Evolutionary conservation across 37 sponge, comb jelly and placozoan species (phyloP), one percentile per base, ranked within the genome.

Genomic region (Cladorhizidae sp.): DNA sequence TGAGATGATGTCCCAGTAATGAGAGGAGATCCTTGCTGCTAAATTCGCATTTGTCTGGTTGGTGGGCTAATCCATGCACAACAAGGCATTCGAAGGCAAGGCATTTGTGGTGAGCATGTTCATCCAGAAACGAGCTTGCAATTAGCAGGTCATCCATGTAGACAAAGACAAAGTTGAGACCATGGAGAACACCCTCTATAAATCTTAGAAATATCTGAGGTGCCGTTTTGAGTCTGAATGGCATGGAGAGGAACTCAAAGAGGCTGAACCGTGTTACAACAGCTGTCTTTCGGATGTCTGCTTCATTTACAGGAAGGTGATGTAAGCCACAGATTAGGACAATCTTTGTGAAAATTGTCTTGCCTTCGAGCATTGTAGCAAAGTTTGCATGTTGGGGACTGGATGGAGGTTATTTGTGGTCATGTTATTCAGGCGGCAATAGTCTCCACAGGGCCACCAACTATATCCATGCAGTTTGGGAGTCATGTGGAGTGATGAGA

Each of bases 361-460:
- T n/a, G n/a, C n/a, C n/a, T n/a, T n/a, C n/a, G n/a, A n/a, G n/a
- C n/a, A 26, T 8, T 11, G 62, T 17, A 75, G 43, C 55, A 22
- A 82, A 88, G 41, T 88, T 42, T 88, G 83, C 21, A 88, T 57
- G 36, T 88, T 83, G 3, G 83, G 88, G 37, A 88, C 70, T 20
- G 88, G 88, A 32, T 88, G 82, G 35, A 73, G 51, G 72, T 88
- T 85, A 1, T 73, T 76, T n/a, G n/a, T 78, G 64, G 69, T 68
- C 77, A 68, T 40, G 29, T 75, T 67, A 70, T 90, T 90, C 26
- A 88, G 79, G 0, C 77, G 71, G 9, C 83, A 52, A 39, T 88
- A 88, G 61, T 83, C 89, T 55, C 79, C 89, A 70, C 89, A 83
- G 0, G 83, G 89, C 23, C 83, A 67, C 89, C 89, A 83, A 57